phyloP scores from a whole-genome alignment of 1,140 invertebrate genomes.

The Zaprionus taronus region DNA sequence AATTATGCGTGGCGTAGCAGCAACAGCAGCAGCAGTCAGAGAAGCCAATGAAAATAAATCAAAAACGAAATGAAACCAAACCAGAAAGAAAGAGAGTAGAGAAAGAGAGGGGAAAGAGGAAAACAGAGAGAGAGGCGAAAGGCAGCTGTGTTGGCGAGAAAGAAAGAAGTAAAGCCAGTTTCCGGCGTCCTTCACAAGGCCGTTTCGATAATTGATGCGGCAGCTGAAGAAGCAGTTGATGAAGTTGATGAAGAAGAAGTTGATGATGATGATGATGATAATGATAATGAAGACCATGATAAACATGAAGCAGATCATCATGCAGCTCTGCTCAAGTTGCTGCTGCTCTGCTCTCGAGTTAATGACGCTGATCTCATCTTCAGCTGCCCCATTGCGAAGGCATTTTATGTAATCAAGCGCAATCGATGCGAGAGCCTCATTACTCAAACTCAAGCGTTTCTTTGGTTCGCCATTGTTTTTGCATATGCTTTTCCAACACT shows the following conservation, averaged over 20 bases:
- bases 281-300: not conserved
- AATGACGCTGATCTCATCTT: not conserved
- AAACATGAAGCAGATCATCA: slow-evolving; percentile 6
- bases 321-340: slow-evolving; percentile 24
- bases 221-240: slow-evolving; percentile 27
- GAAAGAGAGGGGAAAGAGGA: slow-evolving; percentile 30
- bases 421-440: slow-evolving; percentile 18
- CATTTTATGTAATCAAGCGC: slow-evolving; percentile 44
- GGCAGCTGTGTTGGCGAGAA: slow-evolving; percentile 12
- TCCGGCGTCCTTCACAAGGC: slow-evolving; percentile 82
- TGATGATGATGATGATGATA: slow-evolving; percentile 9
- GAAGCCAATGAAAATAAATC: slow-evolving; percentile 15
- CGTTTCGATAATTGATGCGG: slow-evolving; percentile 66
- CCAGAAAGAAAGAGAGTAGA: slow-evolving; percentile 40
- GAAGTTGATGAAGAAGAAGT: slow-evolving; percentile 8
- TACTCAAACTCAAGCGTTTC: slow-evolving; percentile 9
- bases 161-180: slow-evolving; percentile 65
- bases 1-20: slow-evolving; percentile 62
- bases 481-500: slow-evolving; percentile 46
- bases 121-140: slow-evolving; percentile 27
- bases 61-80: slow-evolving; percentile 27
- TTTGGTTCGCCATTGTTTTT: slow-evolving; percentile 33
- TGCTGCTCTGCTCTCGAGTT: too few relatives aligned
- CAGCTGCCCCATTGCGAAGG: slow-evolving; percentile 43
- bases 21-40: slow-evolving; percentile 12